Conservation (phyloP, 1,140 invertebrate genomes). For the Drosophila trapezifrons region DNA sequence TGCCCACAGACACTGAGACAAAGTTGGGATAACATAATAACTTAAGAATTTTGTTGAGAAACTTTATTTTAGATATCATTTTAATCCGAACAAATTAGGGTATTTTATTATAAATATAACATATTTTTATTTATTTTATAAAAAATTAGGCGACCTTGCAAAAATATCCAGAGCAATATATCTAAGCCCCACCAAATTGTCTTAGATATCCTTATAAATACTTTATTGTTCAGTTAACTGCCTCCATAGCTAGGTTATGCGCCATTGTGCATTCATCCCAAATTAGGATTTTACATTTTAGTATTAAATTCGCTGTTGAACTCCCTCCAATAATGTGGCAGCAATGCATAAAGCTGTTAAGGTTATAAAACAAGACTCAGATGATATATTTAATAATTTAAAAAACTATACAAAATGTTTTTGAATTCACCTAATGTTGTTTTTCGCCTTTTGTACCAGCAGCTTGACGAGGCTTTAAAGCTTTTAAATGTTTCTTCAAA, state of each 20-base stretch:
- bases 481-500: background rate
- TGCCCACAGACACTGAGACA: background rate
- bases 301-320: no score
- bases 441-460: no score
- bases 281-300: background rate
- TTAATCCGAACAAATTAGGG: rapidly evolving
- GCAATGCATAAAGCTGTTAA: no score
- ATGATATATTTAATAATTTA: no score
- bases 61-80: no score
- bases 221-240: no score
- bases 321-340: no score
- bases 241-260: background rate
- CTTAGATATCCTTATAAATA: background rate
- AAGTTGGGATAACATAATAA: background rate
- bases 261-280: background rate
- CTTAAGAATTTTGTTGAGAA: background rate
- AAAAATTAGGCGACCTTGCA: background rate
- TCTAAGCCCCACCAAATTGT: background rate
- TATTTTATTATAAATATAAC: background rate
- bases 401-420: no score
- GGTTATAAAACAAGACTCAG: no score
- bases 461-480: no score
- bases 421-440: no score
- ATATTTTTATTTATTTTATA: background rate
- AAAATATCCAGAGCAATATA: no score